phyloP scores from a whole-genome alignment of 2,888 invertebrate genomes.

The Corbicula japonica region DNA sequence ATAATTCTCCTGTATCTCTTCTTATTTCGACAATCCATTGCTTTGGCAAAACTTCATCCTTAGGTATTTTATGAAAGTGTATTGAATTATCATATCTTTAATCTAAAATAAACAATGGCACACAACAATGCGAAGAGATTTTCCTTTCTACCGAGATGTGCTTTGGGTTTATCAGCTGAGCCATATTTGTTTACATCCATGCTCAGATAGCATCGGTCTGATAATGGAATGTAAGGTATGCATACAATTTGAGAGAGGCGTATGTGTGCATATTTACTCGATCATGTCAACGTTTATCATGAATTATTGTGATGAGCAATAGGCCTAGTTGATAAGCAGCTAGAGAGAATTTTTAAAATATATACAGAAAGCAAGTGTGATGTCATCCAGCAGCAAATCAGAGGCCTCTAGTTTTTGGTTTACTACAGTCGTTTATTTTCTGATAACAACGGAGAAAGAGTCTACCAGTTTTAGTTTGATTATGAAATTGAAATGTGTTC shows the following conservation, averaged over 20 bases:
- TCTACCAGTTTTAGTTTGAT: too few relatives aligned
- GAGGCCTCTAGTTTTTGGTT: too few relatives aligned
- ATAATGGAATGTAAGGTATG: constrained; percentile 23
- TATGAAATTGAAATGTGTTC: too few relatives aligned
- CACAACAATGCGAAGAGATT: constrained; percentile 23
- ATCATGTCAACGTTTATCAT: too few relatives aligned
- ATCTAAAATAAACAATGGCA: constrained; percentile 21
- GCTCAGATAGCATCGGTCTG: constrained; percentile 22
- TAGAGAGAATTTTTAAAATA: too few relatives aligned
- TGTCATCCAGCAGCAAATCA: too few relatives aligned
- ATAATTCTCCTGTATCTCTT: constrained; percentile 7
- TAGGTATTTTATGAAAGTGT: constrained; percentile 25
- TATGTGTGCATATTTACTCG: too few relatives aligned
- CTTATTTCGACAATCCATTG: constrained; percentile 27
- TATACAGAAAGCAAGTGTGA: too few relatives aligned
- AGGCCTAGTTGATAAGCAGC: too few relatives aligned
- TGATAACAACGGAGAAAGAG: too few relatives aligned
- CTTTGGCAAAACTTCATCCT: constrained; percentile 1
- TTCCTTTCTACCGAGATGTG: background rate
- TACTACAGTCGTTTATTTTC: too few relatives aligned
- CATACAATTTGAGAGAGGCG: constrained; percentile 23
- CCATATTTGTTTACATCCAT: constrained; percentile 15
- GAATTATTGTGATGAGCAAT: too few relatives aligned
- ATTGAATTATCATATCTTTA: constrained; percentile 14
- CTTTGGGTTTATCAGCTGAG: constrained; percentile 7